Conservation (phyloP, 2,888 invertebrate species). For the Pyralis farinalis region DNA sequence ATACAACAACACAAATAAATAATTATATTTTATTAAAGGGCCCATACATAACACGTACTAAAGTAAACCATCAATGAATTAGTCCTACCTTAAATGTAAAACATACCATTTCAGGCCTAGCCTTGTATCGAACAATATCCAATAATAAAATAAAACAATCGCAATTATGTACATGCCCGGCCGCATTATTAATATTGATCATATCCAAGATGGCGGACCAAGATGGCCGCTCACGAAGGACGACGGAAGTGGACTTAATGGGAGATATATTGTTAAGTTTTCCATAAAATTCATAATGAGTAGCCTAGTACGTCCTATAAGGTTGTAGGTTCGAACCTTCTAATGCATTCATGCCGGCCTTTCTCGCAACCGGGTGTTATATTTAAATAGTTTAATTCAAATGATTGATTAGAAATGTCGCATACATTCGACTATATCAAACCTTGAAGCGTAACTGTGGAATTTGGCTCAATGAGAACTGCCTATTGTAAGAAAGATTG, state of each 20-base stretch:
- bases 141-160: constrained; percentile 65
- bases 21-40: not conserved
- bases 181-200: constrained; percentile 44
- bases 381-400: too few relatives aligned
- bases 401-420: too few relatives aligned
- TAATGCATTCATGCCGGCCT: too few relatives aligned
- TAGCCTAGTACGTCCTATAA: too few relatives aligned
- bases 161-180: constrained; percentile 42
- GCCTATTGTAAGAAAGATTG: too few relatives aligned
- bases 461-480: too few relatives aligned
- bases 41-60: constrained; percentile 39
- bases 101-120: constrained; percentile 57
- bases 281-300: not conserved
- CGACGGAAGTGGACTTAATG: constrained; percentile 28
- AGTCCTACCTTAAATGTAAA: constrained; percentile 45
- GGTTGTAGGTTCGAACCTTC: too few relatives aligned
- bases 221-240: constrained; percentile 28
- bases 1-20: not conserved
- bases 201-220: constrained; percentile 30
- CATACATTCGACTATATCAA: too few relatives aligned
- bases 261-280: not conserved
- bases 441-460: too few relatives aligned
- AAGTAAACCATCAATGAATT: constrained; percentile 20
- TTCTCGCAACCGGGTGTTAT: too few relatives aligned
- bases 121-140: constrained; percentile 72